Evolutionary conservation across 2,113 vertebrate species (phyloP).

Genomic region (Hydrolagus affinis): DNA sequence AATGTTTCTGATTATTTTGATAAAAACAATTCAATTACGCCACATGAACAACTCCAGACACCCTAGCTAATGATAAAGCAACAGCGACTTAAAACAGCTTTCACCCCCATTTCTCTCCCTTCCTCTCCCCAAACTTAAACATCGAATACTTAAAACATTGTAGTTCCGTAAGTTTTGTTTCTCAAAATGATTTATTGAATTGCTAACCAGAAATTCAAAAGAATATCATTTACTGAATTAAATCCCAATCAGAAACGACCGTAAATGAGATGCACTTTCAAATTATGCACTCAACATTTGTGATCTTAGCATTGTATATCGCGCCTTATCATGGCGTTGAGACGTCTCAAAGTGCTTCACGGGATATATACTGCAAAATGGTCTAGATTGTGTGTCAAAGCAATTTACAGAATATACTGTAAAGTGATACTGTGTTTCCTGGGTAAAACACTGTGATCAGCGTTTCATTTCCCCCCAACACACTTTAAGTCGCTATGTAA

Average conservation of each 20-base stretch:
- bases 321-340: too few species aligned
- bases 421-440: too few species aligned
- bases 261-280: too few species aligned
- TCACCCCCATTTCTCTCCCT: background rate
- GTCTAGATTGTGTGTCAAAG: too few species aligned
- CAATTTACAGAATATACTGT: too few species aligned
- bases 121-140: background rate
- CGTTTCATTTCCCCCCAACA: background rate
- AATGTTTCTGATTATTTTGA: background rate
- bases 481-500: background rate
- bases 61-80: background rate
- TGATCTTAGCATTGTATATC: too few species aligned
- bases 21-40: background rate
- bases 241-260: background rate
- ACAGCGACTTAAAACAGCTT: constrained; percentile 2
- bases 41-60: background rate
- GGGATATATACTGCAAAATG: too few species aligned
- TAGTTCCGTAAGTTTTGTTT: background rate
- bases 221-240: background rate
- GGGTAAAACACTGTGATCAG: background rate
- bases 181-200: background rate
- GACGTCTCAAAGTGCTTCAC: too few species aligned
- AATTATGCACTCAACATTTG: too few species aligned
- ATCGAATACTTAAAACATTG: too few species aligned
- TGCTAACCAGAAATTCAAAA: background rate